phyloP scores from a whole-genome alignment of 2,888 invertebrate genomes.

The Luffia ferchaultella region DNA sequence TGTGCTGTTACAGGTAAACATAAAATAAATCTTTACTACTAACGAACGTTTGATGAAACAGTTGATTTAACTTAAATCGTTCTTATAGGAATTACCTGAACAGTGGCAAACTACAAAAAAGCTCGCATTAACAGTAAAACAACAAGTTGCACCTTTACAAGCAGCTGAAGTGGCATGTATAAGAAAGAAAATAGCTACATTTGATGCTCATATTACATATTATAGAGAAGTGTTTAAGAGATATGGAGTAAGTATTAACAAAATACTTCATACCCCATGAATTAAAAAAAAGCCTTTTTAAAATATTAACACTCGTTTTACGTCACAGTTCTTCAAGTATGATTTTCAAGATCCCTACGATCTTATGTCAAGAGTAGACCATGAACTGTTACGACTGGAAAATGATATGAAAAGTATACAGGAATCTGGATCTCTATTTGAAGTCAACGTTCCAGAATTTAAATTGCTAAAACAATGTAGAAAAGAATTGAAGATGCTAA shows the following conservation, averaged over 20 bases:
- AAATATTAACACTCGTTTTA: background rate
- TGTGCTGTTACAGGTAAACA: slow-evolving; percentile 76
- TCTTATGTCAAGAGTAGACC: slow-evolving; percentile 79
- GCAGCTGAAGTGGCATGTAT: slow-evolving; percentile 93
- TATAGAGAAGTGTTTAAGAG: slow-evolving; percentile 90
- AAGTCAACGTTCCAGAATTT: slow-evolving; percentile 94
- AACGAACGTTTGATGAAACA: background rate
- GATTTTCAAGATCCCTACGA: slow-evolving; percentile 77
- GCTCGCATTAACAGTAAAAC: slow-evolving; percentile 88
- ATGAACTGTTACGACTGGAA: slow-evolving; percentile 82
- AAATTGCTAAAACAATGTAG: slow-evolving; percentile 91
- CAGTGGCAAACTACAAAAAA: slow-evolving; percentile 97
- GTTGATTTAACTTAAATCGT: slow-evolving; percentile 1
- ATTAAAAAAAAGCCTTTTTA: background rate
- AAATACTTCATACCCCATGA: no score
- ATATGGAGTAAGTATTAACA: slow-evolving; percentile 56
- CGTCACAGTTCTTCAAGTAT: slow-evolving; percentile 72
- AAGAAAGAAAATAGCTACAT: slow-evolving; percentile 83
- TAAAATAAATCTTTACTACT: background rate
- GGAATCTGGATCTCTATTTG: slow-evolving; percentile 91
- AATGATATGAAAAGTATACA: slow-evolving; percentile 86
- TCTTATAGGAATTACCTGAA: slow-evolving; percentile 85
- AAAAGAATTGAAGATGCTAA: slow-evolving; percentile 86
- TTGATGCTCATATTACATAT: slow-evolving; percentile 83
- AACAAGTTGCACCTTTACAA: slow-evolving; percentile 94